phyloP scores from a whole-genome alignment of 23 tunicate genomes.

The Styela clava region DNA sequence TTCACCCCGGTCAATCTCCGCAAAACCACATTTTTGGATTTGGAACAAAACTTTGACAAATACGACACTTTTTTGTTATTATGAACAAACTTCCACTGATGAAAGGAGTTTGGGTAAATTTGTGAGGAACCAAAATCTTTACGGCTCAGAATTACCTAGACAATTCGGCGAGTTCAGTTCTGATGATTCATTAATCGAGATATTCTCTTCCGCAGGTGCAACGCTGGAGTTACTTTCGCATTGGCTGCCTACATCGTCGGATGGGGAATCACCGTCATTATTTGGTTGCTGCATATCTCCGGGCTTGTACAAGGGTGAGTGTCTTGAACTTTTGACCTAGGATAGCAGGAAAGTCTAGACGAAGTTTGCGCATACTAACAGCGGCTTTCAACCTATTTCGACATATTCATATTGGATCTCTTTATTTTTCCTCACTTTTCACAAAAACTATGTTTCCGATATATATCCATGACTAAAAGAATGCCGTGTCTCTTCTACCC shows the following conservation, averaged over 20 bases:
- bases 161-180: too few relatives aligned
- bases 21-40: not conserved
- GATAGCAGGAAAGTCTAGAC: not conserved
- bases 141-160: too few relatives aligned
- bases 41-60: not conserved
- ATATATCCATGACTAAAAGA: not conserved
- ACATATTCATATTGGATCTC: not conserved
- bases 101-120: too few relatives aligned
- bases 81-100: too few relatives aligned
- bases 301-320: constrained; percentile 33
- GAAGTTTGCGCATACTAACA: not conserved
- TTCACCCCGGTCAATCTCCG: too few relatives aligned
- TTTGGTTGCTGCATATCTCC: constrained; percentile 44
- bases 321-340: not conserved
- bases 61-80: not conserved
- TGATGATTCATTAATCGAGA: not conserved
- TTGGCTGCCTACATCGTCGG: constrained; percentile 64
- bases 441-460: not conserved
- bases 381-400: not conserved
- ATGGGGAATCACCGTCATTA: constrained; percentile 59
- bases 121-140: too few relatives aligned
- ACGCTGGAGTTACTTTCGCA: constrained; percentile 39
- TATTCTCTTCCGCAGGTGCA: constrained; percentile 30
- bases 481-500: too few relatives aligned
- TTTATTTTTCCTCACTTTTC: not conserved